Conservation (phyloP, 2,888 invertebrate genomes). For the Tipula confusa region DNA sequence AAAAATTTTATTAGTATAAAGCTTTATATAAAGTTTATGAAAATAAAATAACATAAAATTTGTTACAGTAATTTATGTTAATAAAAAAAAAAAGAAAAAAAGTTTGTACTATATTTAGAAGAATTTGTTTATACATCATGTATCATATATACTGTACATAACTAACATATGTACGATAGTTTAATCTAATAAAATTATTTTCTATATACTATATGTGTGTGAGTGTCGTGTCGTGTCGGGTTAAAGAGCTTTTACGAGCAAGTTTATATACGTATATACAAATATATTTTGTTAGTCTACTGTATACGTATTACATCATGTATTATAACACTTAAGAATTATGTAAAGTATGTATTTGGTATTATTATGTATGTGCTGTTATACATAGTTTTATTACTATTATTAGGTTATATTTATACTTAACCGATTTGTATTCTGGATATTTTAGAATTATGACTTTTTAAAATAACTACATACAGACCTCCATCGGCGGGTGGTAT, state of each 20-base stretch:
- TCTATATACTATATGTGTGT: not conserved
- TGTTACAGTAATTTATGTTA: slow-evolving; percentile 3
- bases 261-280: not conserved
- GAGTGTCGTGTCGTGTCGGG: not conserved
- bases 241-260: not conserved
- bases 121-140: not conserved
- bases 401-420: not conserved
- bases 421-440: not conserved
- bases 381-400: not conserved
- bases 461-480: not conserved
- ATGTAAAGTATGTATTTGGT: not conserved
- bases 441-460: too few species aligned
- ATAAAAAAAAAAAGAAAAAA: not conserved
- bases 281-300: too few species aligned
- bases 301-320: not conserved
- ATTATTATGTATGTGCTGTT: not conserved
- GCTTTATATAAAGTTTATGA: not conserved
- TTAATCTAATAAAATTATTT: slow-evolving; percentile 20
- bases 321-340: not conserved
- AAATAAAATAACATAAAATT: not conserved
- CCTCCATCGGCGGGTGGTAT: too few species aligned
- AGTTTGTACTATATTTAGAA: not conserved
- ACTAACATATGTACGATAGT: not conserved
- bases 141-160: not conserved
- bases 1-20: not conserved